phyloP scores from a whole-genome alignment of 2,888 invertebrate species.

The Elmis aenea region DNA sequence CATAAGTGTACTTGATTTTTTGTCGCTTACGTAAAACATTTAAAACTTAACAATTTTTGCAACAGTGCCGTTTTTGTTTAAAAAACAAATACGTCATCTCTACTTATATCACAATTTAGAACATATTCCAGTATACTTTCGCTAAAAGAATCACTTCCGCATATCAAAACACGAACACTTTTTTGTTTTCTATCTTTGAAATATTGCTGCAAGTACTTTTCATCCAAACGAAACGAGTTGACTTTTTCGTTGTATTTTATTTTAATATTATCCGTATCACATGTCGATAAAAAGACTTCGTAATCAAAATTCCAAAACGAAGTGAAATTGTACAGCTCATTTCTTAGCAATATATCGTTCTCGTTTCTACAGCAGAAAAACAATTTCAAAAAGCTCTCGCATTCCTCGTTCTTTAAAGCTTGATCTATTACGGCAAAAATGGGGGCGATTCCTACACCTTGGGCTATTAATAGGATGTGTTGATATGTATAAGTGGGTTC shows the following conservation, averaged over 20 bases:
- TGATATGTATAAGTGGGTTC: slow-evolving; percentile 45
- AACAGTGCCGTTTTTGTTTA: no score
- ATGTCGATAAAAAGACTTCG: slow-evolving; percentile 54
- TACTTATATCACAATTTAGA: slow-evolving; percentile 30
- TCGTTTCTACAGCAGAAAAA: slow-evolving; percentile 57
- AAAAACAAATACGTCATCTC: slow-evolving; percentile 8
- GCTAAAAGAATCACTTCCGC: slow-evolving; percentile 59
- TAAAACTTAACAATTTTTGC: no score
- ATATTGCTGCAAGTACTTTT: slow-evolving; percentile 38
- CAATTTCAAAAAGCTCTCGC: slow-evolving; percentile 59
- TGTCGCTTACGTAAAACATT: no score
- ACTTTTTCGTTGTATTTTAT: slow-evolving; percentile 54
- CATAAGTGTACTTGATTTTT: no score
- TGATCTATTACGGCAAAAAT: slow-evolving; percentile 58
- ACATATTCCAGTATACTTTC: slow-evolving; percentile 45
- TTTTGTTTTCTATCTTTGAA: slow-evolving; percentile 36
- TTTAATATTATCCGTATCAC: slow-evolving; percentile 20
- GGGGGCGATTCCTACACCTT: slow-evolving; percentile 74
- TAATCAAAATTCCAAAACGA: slow-evolving; percentile 73
- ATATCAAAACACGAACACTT: slow-evolving; percentile 52
- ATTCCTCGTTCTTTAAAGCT: slow-evolving; percentile 61
- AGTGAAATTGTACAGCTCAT: slow-evolving; percentile 55
- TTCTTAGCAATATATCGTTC: slow-evolving; percentile 57
- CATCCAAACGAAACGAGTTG: slow-evolving; percentile 40
- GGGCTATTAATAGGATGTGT: slow-evolving; percentile 53